Percentiles rank a stretch among this genome's conserved stretches.
Conservation (phyloP, 2,113 vertebrate genomes). For the Centropristis striata region DNA sequence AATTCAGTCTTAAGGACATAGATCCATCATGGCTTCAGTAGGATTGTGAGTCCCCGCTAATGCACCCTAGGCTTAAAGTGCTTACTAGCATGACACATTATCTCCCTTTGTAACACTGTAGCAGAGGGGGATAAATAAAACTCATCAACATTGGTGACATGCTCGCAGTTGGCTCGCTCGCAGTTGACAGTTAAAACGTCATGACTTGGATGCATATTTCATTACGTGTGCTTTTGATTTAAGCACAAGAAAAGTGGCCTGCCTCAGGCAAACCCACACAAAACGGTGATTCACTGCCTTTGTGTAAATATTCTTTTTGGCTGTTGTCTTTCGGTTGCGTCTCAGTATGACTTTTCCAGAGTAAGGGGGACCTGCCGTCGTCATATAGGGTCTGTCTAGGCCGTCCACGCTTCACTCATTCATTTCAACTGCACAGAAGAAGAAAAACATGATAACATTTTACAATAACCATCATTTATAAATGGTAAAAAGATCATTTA, state of each 20-base stretch:
- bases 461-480: too few species aligned
- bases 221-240: constrained; percentile 71
- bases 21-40: constrained; percentile 12
- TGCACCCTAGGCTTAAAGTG: neutral
- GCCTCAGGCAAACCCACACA: constrained; percentile 85
- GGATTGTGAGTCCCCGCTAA: constrained; percentile 4
- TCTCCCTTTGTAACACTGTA: constrained; percentile 39
- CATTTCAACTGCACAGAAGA: constrained; percentile 33
- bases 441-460: too few species aligned
- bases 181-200: constrained; percentile 61
- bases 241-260: constrained; percentile 65
- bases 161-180: constrained; percentile 30
- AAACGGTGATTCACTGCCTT: constrained; percentile 86
- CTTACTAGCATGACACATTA: neutral
- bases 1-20: constrained; percentile 23
- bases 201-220: constrained; percentile 53
- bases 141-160: constrained; percentile 50
- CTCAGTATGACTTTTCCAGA: constrained; percentile 87
- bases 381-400: constrained; percentile 54
- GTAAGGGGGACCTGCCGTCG: constrained; percentile 76
- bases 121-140: constrained; percentile 68
- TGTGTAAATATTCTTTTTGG: constrained; percentile 91
- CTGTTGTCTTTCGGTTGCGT: constrained; percentile 76
- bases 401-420: constrained; percentile 60
- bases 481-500: too few species aligned